Conservation (phyloP, 1,140 invertebrate genomes). For the Neodiprion pinetum region DNA sequence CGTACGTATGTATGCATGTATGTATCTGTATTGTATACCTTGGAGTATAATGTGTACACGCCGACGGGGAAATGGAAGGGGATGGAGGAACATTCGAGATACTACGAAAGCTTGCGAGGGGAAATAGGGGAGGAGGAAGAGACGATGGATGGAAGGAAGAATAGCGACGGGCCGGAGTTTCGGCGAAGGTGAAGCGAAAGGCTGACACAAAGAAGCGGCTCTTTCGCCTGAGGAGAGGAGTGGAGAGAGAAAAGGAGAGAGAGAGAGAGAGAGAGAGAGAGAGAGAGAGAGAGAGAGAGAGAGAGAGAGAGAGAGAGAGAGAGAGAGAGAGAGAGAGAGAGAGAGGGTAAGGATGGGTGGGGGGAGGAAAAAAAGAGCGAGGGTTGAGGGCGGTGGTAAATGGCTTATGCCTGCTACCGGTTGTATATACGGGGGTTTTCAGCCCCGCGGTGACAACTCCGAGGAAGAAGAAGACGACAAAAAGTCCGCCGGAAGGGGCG, state of each 20-base stretch:
- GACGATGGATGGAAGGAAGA: not conserved
- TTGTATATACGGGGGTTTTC: not conserved
- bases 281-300: not conserved
- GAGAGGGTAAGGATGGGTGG: not conserved
- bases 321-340: not conserved
- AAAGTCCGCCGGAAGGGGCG: not conserved
- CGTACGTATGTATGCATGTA: too few species aligned
- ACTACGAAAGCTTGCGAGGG: too few species aligned
- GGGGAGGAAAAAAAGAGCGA: not conserved
- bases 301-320: not conserved
- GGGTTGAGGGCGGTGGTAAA: not conserved
- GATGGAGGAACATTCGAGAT: too few species aligned
- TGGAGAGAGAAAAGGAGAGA: not conserved
- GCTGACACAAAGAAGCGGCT: not conserved
- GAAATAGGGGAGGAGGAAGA: not conserved
- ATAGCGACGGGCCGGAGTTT: not conserved
- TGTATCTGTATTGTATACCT: too few species aligned
- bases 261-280: not conserved
- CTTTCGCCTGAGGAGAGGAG: not conserved
- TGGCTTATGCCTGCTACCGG: not conserved
- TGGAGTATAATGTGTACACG: too few species aligned
- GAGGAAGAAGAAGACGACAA: not conserved
- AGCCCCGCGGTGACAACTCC: not conserved
- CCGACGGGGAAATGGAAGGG: too few species aligned
- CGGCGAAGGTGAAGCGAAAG: not conserved